Conservation (phyloP, 2,113 vertebrate genomes). For the Trogon melanurus region DNA sequence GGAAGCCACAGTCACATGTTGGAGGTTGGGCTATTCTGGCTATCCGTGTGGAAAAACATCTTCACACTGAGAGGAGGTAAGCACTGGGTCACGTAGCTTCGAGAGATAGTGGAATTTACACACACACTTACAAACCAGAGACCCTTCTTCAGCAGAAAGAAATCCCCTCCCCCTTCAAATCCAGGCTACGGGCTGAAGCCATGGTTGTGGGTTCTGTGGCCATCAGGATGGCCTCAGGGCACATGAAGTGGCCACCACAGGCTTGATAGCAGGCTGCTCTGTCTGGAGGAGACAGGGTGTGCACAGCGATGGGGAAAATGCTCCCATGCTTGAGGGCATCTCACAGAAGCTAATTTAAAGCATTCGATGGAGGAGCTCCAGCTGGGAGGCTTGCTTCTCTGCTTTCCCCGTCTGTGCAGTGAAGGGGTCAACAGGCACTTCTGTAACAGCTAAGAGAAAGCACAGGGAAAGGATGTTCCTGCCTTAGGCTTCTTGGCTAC, state of each 20-base stretch:
- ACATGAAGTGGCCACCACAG: rapidly evolving
- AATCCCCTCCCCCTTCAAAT: neutral
- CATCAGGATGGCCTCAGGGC: rapidly evolving
- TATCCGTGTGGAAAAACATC: neutral
- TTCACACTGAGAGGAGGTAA: neutral
- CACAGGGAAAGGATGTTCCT: neutral
- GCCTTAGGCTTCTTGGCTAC: neutral
- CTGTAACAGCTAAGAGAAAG: neutral
- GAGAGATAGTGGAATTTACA: neutral
- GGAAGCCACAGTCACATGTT: neutral
- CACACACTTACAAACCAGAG: neutral
- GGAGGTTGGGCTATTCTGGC: neutral
- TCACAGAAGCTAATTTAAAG: neutral
- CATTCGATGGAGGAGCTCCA: neutral
- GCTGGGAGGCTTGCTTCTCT: neutral
- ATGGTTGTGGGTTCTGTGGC: neutral
- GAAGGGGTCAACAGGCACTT: neutral
- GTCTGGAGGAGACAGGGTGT: neutral
- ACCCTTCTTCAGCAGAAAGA: neutral
- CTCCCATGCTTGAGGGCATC: neutral
- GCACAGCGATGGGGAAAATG: neutral
- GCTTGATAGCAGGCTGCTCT: neutral
- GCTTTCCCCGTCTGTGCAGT: neutral
- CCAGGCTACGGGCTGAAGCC: neutral
- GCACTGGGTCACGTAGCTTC: neutral